Conservation (phyloP, 2,797 vertebrate species). For the Sciaenops ocellatus region DNA sequence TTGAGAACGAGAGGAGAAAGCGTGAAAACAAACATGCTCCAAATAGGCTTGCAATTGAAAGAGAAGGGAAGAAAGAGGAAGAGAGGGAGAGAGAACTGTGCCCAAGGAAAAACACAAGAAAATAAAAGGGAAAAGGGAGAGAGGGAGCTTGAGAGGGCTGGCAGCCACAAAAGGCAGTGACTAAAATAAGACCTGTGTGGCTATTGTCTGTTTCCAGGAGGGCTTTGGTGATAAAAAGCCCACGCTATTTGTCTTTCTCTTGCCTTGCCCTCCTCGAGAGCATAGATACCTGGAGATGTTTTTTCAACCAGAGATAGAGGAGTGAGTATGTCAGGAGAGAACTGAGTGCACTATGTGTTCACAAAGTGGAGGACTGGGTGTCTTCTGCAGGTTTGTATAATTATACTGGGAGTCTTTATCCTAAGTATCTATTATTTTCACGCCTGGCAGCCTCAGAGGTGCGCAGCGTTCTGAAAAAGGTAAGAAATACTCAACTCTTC, state of each 20-base stretch:
- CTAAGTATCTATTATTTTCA: slow-evolving; percentile 82
- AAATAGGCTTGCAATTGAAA: slow-evolving; percentile 86
- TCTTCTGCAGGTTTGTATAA: slow-evolving; percentile 75
- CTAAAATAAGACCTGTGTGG: slow-evolving; percentile 85
- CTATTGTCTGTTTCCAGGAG: slow-evolving; percentile 84
- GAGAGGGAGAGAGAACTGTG: slow-evolving; percentile 73
- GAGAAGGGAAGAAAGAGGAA: slow-evolving; percentile 78
- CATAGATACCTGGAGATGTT: slow-evolving; percentile 79
- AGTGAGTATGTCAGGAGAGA: slow-evolving; percentile 62
- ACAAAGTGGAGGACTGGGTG: slow-evolving; percentile 54
- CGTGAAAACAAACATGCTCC: slow-evolving; percentile 86
- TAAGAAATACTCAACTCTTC: slow-evolving; percentile 79
- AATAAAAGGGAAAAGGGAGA: slow-evolving; percentile 75
- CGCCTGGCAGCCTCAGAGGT: slow-evolving; percentile 68
- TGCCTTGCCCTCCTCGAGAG: slow-evolving; percentile 80
- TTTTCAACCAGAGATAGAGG: slow-evolving; percentile 64
- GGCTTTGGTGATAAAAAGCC: slow-evolving; percentile 85
- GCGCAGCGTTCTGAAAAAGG: slow-evolving; percentile 59
- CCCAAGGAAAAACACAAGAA: slow-evolving; percentile 82
- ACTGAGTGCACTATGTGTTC: slow-evolving; percentile 46
- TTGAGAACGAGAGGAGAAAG: slow-evolving; percentile 80
- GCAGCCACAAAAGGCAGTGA: slow-evolving; percentile 82
- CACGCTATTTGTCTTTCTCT: slow-evolving; percentile 84
- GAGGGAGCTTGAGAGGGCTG: slow-evolving; percentile 78
- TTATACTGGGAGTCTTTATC: slow-evolving; percentile 77